Evolutionary conservation across 2,113 vertebrate species (phyloP).

Genomic region (Rafetus swinhoei): DNA sequence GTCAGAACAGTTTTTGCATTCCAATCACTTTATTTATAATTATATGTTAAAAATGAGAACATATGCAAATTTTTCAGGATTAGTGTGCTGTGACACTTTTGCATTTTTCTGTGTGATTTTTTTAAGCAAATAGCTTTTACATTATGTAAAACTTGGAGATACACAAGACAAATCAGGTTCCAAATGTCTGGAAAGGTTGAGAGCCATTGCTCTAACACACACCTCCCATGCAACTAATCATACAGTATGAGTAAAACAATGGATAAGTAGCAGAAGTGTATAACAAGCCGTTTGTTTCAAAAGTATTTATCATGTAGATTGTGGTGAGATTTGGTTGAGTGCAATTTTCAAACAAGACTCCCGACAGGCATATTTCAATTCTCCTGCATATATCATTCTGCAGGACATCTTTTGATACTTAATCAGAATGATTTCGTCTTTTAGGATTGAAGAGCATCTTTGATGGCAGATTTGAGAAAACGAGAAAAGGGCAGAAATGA

Average conservation of each 20-base stretch:
- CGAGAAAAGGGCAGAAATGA: not conserved
- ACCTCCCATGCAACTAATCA: not conserved
- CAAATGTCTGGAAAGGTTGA: too few relatives aligned
- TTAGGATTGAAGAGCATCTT: not conserved
- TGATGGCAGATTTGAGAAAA: not conserved
- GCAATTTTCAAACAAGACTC: not conserved
- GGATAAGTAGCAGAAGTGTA: not conserved
- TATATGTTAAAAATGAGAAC: too few relatives aligned
- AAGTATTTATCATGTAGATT: not conserved
- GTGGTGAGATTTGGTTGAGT: not conserved
- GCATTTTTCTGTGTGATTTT: too few relatives aligned
- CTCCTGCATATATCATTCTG: not conserved
- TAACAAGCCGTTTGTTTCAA: not conserved
- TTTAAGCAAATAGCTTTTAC: too few relatives aligned
- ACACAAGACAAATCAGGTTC: too few relatives aligned
- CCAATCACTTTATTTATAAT: too few relatives aligned
- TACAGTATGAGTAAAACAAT: not conserved
- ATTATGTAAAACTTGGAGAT: too few relatives aligned
- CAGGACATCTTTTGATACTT: not conserved
- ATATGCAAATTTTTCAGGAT: too few relatives aligned
- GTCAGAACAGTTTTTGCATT: too few relatives aligned
- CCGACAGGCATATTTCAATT: not conserved
- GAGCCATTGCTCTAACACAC: not conserved
- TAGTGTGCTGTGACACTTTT: too few relatives aligned
- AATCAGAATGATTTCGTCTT: not conserved